These are phyloP conservation scores for Octomys mimax DNA, from an alignment of 2,797 vertebrate species.

Conservation along the genomic window DNA sequence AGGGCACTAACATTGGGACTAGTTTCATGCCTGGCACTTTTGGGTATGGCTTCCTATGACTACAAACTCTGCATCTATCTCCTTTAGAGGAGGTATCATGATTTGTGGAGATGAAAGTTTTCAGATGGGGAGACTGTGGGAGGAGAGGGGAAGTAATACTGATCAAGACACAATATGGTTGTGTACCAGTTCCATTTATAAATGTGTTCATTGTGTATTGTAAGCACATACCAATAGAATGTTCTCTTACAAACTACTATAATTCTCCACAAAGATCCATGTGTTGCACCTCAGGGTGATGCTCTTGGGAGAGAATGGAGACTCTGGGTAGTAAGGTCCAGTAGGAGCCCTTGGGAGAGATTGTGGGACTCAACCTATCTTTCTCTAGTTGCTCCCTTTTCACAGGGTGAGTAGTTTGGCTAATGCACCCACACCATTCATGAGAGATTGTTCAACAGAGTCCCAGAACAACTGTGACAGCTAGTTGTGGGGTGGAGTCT, in stretches of 20 bases:
- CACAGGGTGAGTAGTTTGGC: not conserved
- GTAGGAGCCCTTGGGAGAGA: not conserved
- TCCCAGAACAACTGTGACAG: not conserved
- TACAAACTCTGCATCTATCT: not conserved
- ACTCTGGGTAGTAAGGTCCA: not conserved
- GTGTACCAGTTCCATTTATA: no score
- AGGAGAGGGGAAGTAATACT: no score
- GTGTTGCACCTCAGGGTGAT: not conserved
- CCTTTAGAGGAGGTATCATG: not conserved
- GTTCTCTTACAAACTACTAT: not conserved
- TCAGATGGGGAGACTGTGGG: no score
- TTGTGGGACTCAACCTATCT: not conserved
- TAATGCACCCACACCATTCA: not conserved
- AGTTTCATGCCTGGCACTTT: not conserved
- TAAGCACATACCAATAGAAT: no score
- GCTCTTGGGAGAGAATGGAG: not conserved
- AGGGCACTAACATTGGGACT: not conserved
- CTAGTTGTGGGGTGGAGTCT: not conserved
- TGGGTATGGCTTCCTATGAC: not conserved
- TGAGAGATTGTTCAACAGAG: not conserved
- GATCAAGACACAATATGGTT: no score
- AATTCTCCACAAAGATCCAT: not conserved
- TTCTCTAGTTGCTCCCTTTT: not conserved
- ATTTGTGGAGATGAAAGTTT: no score
- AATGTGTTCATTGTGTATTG: no score